Conservation (phyloP, 1,140 invertebrate species). For the Hycleus phaleratus region DNA sequence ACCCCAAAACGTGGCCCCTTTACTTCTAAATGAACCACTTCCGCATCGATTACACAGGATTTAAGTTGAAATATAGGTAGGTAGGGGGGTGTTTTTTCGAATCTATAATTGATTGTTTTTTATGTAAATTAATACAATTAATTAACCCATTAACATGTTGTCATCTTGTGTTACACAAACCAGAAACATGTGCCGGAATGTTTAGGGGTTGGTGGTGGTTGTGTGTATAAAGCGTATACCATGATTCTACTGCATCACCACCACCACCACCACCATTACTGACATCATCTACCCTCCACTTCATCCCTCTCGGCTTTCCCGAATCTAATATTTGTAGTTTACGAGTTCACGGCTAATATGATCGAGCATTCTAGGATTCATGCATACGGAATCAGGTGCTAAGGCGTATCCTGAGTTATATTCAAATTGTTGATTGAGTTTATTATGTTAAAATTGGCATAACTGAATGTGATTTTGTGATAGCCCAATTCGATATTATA, state of each 20-base stretch:
- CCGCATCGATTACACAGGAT: too few relatives aligned
- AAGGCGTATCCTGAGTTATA: slow-evolving; percentile 12
- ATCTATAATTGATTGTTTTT: too few relatives aligned
- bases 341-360: slow-evolving; percentile 12
- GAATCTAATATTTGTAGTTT: slow-evolving; percentile 16
- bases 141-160: background rate
- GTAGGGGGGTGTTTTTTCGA: too few relatives aligned
- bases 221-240: too few relatives aligned
- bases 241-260: too few relatives aligned
- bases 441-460: slow-evolving; percentile 10
- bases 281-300: too few relatives aligned
- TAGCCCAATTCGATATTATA: slow-evolving; percentile 5
- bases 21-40: too few relatives aligned
- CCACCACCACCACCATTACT: too few relatives aligned
- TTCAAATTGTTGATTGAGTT: slow-evolving; percentile 15
- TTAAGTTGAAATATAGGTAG: too few relatives aligned
- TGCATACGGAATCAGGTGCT: slow-evolving; percentile 14
- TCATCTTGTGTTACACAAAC: slow-evolving; percentile 6
- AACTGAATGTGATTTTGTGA: slow-evolving; percentile 12
- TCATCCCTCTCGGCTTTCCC: background rate
- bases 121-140: too few relatives aligned
- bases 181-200: slow-evolving; percentile 1
- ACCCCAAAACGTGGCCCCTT: too few relatives aligned
- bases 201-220: background rate
- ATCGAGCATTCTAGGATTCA: slow-evolving; percentile 13